Evolutionary conservation across 2,888 invertebrate genomes (phyloP).

Genomic region (Apoda limacodes): DNA sequence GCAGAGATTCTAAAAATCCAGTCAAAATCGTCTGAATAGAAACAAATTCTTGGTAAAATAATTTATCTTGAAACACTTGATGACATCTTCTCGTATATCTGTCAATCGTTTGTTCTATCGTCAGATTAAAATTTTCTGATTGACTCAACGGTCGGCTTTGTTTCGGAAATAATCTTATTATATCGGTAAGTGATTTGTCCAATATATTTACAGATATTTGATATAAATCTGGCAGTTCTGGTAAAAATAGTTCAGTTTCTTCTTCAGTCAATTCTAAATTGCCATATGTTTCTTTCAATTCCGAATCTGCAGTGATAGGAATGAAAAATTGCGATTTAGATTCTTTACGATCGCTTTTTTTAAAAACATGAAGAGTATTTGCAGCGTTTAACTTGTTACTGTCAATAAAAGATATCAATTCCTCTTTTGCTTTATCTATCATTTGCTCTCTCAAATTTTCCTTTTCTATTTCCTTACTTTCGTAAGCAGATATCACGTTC

Average conservation of each 20-base stretch:
- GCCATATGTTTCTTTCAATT: constrained; percentile 43
- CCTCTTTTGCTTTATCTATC: constrained; percentile 37
- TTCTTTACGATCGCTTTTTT: constrained; percentile 51
- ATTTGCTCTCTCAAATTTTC: constrained; percentile 37
- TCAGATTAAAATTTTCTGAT: constrained; percentile 55
- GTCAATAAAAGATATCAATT: constrained; percentile 49
- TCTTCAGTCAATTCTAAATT: constrained; percentile 51
- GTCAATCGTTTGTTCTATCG: constrained; percentile 53
- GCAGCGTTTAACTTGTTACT: constrained; percentile 54
- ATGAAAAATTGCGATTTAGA: constrained; percentile 64
- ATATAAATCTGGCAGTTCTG: constrained; percentile 49
- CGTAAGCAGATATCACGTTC: constrained; percentile 37
- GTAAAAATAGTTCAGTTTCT: constrained; percentile 40
- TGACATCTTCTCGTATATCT: constrained; percentile 59
- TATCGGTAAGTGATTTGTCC: constrained; percentile 47
- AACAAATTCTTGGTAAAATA: constrained; percentile 57
- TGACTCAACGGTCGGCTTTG: constrained; percentile 59
- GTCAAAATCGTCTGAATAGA: constrained; percentile 45
- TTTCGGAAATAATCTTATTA: constrained; percentile 54
- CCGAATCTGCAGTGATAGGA: constrained; percentile 45
- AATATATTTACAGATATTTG: constrained; percentile 33
- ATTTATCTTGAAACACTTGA: constrained; percentile 61
- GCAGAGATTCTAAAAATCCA: constrained; percentile 39
- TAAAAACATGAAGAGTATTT: constrained; percentile 53
- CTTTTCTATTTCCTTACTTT: constrained; percentile 45